Evolutionary conservation across 2,797 vertebrate species (phyloP).

Genomic region (Peromyscus attwateri): DNA sequence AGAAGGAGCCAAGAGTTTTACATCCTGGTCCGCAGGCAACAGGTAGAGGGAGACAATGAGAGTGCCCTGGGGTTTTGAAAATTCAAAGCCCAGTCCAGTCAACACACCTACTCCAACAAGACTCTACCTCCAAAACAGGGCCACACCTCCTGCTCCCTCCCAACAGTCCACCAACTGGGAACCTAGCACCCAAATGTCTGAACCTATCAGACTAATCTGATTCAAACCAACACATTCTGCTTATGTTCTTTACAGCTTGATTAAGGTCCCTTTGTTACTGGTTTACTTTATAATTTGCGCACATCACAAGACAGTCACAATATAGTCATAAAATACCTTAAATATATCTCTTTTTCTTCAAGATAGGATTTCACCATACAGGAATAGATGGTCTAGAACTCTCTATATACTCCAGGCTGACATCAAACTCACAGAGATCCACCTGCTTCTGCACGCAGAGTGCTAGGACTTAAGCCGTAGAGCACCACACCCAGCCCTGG

Average conservation of each 20-base stretch:
- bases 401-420: not conserved
- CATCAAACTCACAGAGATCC: not conserved
- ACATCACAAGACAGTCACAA: not conserved
- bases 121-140: no score
- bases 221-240: not conserved
- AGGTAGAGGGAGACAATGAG: no score
- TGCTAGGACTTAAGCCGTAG: not conserved
- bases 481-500: not conserved
- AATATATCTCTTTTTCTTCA: not conserved
- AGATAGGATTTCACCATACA: no score
- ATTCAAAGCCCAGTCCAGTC: not conserved
- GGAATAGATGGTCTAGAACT: not conserved
- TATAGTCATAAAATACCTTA: slow-evolving; percentile 27
- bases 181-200: not conserved
- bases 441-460: not conserved
- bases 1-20: not conserved
- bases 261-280: not conserved
- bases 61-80: not conserved
- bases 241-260: not conserved
- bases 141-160: no score
- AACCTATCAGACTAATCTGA: not conserved
- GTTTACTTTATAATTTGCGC: not conserved
- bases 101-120: not conserved
- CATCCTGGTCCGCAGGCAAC: not conserved
- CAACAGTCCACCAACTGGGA: no score